These are phyloP conservation scores for Radopholus similis DNA, from an alignment of 1,140 invertebrate genomes.

Conservation along the genomic window DNA sequence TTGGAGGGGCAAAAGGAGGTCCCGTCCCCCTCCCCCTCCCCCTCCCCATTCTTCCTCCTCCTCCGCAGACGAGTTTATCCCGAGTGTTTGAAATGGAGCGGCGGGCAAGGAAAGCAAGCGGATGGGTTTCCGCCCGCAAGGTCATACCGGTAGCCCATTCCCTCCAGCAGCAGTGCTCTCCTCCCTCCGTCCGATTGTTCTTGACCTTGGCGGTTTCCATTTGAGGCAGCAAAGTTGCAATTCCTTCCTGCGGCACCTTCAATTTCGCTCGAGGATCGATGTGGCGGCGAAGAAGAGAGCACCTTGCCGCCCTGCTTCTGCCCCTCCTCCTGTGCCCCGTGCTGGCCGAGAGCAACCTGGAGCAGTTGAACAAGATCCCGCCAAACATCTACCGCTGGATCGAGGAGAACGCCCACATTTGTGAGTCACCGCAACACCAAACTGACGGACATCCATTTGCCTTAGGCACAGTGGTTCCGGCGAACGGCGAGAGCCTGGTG, in stretches of 20 bases:
- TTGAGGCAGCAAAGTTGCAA: background rate
- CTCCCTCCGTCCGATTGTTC: background rate
- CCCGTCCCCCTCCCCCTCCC: background rate
- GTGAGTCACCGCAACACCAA: slow-evolving; percentile 26
- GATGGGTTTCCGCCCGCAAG: too few relatives aligned
- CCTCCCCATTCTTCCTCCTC: background rate
- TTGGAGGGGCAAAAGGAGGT: too few relatives aligned
- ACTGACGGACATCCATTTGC: background rate
- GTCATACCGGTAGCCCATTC: too few relatives aligned
- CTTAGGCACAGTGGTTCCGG: slow-evolving; percentile 43
- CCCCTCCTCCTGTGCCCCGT: background rate
- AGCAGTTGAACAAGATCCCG: slow-evolving; percentile 20
- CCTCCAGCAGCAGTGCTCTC: background rate
- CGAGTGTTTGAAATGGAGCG: too few relatives aligned
- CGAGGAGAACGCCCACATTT: slow-evolving; percentile 49
- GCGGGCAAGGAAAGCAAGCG: too few relatives aligned
- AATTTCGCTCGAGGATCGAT: background rate
- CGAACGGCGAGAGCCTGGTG: slow-evolving; percentile 38
- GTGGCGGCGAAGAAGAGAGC: background rate
- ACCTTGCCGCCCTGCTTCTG: background rate
- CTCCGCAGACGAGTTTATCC: too few relatives aligned
- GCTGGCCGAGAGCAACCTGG: background rate
- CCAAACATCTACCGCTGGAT: slow-evolving; percentile 48
- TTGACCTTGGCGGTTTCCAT: too few relatives aligned
- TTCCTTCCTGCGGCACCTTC: background rate